Evolutionary conservation across 2,797 vertebrate genomes (phyloP), one percentile per base, ranked within the genome.

Genomic region (Crenichthys baileyi): DNA sequence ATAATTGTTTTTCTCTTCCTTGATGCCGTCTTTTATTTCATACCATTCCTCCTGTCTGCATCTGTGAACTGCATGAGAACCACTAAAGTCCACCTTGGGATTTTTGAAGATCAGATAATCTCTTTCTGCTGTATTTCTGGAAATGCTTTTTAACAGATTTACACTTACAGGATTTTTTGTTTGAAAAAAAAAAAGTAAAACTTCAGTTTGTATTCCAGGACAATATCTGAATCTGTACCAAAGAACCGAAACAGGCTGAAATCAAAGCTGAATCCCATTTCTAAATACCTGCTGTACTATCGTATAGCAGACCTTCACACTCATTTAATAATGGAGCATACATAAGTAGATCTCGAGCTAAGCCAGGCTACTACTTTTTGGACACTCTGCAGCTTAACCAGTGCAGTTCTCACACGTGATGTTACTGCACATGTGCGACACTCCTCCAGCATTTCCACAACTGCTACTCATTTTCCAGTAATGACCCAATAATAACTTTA

Each of bases 1-100:
- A 44, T 50, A 89, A 90, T 89, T 87, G 80, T 84, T 90, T 87
- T 87, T 84, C 82, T 86, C 77, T 86, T 76, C 76, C 82, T 58
- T 29, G 82, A 36, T 9, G 60, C 60, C 82, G 20, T 6, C 67
- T 61, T 60, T 44, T 79, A 83, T 86, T 89, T 88, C 48, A 90
- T 72, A 87, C 75, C 79, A 81, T 72, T 83, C 73, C 79, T 83
- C 65, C 77, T 24, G 6, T 72, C 78, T 79, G 71, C 82, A 80
- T 80, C 83, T 82, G 85, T 86, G 78, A 88, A 82, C 77, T 67
- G 76, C 80, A 76, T 80, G 73, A 72, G 70, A 90, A 77, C 81
- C 72, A 73, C 1, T 83, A 79, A 89, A 85, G 79, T 88, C 88
- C 80, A 85, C 12, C 77, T 46, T 71, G 63, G 76, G 86, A 84